phyloP scores from a whole-genome alignment of 2,113 vertebrate species.

The Gnathonemus echidnorhynchus region DNA sequence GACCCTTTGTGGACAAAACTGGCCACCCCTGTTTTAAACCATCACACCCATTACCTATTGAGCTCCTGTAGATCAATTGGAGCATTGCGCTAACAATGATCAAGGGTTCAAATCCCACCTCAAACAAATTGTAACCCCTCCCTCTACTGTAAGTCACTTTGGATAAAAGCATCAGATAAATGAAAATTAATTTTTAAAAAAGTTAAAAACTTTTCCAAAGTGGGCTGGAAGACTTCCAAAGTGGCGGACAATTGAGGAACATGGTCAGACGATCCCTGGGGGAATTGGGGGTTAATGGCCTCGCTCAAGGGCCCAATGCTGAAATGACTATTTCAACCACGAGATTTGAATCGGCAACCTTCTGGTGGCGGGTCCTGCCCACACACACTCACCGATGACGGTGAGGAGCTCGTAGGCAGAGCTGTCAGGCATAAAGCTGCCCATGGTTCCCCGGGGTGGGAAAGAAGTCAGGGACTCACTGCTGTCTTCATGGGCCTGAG shows the following conservation, averaged over 20 bases:
- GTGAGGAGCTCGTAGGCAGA: constrained; percentile 81
- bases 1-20: background rate
- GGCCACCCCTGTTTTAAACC: background rate
- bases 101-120: background rate
- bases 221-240: background rate
- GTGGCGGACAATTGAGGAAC: background rate
- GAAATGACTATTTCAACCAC: background rate
- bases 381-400: constrained; percentile 67
- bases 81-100: background rate
- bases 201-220: background rate
- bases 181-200: background rate
- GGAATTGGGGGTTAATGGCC: background rate
- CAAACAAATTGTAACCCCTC: background rate
- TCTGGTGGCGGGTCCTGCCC: background rate
- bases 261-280: background rate
- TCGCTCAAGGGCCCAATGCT: background rate
- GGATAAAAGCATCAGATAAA: background rate
- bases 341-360: background rate
- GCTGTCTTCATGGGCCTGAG: constrained; percentile 89
- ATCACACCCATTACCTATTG: background rate
- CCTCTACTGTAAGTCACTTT: background rate
- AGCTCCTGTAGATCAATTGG: background rate
- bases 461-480: constrained; percentile 79
- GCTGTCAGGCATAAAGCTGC: constrained; percentile 79
- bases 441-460: constrained; percentile 79